phyloP scores from a whole-genome alignment of 30 jellyfish, hydroid and myxozoan species.

The Pseudorhiza aurosa region DNA sequence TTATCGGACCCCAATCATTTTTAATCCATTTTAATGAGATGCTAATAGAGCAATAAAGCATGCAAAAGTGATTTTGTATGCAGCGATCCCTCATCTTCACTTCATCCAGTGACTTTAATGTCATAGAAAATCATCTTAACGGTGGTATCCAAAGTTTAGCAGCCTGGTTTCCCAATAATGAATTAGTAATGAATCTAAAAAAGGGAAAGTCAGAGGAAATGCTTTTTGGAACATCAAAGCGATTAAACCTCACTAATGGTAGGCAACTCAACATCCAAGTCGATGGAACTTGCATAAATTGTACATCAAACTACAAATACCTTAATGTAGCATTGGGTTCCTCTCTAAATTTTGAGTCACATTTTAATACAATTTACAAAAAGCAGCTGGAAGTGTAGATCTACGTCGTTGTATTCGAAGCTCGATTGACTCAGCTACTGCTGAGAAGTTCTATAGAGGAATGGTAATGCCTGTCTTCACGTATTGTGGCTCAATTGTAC shows the following conservation, averaged over 20 bases:
- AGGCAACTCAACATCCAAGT: slow-evolving; percentile 45
- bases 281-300: slow-evolving; percentile 23
- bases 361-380: slow-evolving; percentile 12
- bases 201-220: slow-evolving; percentile 33
- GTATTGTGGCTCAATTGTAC: slow-evolving; percentile 51
- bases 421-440: slow-evolving; percentile 38
- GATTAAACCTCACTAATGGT: slow-evolving; percentile 9
- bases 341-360: neutral
- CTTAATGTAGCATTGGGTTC: slow-evolving; percentile 2
- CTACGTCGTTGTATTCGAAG: slow-evolving; percentile 22
- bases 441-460: slow-evolving; percentile 24
- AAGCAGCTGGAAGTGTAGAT: slow-evolving; percentile 48
- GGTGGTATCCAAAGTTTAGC: slow-evolving; percentile 16
- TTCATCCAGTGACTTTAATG: slow-evolving; percentile 19
- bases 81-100: slow-evolving; percentile 33
- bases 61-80: slow-evolving; percentile 14
- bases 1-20: neutral
- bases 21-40: slow-evolving; percentile 23
- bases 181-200: slow-evolving; percentile 21
- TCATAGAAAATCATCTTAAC: slow-evolving; percentile 1
- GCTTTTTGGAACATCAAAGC: too few species aligned
- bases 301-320: slow-evolving; percentile 19
- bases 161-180: slow-evolving; percentile 18
- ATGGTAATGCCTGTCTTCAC: slow-evolving; percentile 49
- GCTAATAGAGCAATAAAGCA: slow-evolving; percentile 22